Evolutionary conservation across 92 coral and sea anemone species (phyloP).

Genomic region (Epizoanthus scotinus): DNA sequence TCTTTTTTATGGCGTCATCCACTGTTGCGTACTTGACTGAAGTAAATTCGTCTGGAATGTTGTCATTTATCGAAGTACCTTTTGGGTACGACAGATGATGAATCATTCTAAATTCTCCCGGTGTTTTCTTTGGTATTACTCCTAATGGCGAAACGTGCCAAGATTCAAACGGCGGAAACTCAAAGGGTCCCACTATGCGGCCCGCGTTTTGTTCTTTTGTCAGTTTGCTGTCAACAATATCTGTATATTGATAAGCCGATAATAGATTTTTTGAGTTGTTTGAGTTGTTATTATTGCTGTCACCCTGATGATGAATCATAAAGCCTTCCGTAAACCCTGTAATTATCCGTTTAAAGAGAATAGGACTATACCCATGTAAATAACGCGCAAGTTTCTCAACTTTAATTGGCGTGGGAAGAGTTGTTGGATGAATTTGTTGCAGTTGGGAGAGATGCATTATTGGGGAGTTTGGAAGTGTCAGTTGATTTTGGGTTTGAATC

Average conservation of each 20-base stretch:
- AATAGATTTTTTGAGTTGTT: conserved; percentile 14
- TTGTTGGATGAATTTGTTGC: too few species aligned
- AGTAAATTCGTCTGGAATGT: conserved; percentile 26
- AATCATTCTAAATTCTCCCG: conserved; percentile 63
- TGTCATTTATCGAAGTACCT: conserved; percentile 65
- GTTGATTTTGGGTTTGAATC: too few species aligned
- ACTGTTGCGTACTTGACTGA: conserved; percentile 36
- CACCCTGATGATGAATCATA: conserved; percentile 25
- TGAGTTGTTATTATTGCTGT: background rate
- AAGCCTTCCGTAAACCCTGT: conserved; percentile 40
- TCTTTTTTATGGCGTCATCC: conserved; percentile 24
- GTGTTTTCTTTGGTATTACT: conserved; percentile 64
- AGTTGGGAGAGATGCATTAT: too few species aligned
- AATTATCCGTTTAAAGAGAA: background rate
- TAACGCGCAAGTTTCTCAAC: background rate
- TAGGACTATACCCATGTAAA: conserved; percentile 30
- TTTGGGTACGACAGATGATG: conserved; percentile 66
- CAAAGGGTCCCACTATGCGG: conserved; percentile 62
- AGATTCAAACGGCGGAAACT: conserved; percentile 54
- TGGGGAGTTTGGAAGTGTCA: too few species aligned
- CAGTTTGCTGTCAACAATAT: conserved; percentile 48
- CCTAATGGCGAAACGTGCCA: conserved; percentile 68
- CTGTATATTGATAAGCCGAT: conserved; percentile 28
- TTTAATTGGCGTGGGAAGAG: conserved; percentile 44
- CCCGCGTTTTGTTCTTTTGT: conserved; percentile 53